A percentile compares a stretch with the other conserved stretches of the same genome.
These are phyloP conservation scores for Wasmannia auropunctata DNA, from an alignment of 1,140 invertebrate species.

Conservation along the genomic window DNA sequence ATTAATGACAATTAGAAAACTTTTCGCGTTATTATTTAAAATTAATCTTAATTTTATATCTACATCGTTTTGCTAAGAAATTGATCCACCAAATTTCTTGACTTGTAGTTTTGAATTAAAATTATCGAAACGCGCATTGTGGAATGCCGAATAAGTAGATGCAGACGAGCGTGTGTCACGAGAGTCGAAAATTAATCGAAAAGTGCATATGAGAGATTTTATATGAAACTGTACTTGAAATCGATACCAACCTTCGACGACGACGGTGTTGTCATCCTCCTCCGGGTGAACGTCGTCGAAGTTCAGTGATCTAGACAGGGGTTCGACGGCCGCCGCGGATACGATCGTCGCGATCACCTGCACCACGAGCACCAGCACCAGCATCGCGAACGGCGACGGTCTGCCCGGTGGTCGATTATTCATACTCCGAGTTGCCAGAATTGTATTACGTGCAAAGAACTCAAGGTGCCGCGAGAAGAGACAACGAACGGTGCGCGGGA, in stretches of 20 bases:
- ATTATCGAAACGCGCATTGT: not conserved
- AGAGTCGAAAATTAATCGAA: not conserved
- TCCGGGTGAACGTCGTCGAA: slow-evolving; percentile 22
- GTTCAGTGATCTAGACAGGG: not conserved
- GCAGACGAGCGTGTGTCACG: not conserved
- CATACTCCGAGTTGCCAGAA: not conserved
- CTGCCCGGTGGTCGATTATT: not conserved
- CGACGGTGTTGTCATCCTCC: slow-evolving; percentile 72
- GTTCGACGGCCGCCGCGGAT: not conserved
- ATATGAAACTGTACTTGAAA: not conserved
- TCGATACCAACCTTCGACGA: slow-evolving; percentile 78
- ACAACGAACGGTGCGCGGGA: slow-evolving; percentile 11
- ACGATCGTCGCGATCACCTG: slow-evolving; percentile 14
- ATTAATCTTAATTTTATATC: not conserved
- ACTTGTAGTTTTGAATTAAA: not conserved
- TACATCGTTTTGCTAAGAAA: not conserved
- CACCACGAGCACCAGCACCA: slow-evolving; percentile 57
- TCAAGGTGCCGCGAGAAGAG: not conserved
- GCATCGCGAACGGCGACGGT: slow-evolving; percentile 26
- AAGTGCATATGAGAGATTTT: no score
- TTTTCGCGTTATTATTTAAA: not conserved
- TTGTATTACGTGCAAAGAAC: not conserved
- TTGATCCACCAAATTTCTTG: not conserved
- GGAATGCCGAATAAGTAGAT: not conserved
- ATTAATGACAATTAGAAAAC: not conserved